Evolutionary conservation across 2,113 vertebrate species (phyloP), one percentile per base, ranked within the genome.

Genomic region (Boulengeromyrus knoepffleri): DNA sequence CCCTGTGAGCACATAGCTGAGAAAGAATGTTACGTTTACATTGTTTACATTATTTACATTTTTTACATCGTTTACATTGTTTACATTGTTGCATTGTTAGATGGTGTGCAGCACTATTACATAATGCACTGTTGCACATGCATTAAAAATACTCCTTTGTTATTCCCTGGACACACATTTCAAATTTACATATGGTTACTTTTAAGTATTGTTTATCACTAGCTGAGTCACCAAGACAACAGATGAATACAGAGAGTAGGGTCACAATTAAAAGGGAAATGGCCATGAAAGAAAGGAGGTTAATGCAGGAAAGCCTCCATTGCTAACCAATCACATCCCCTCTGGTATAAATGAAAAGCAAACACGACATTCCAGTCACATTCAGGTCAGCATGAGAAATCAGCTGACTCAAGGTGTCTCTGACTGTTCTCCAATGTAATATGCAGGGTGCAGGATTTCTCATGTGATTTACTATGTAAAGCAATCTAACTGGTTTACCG

Each of bases 401-500:
- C 2, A 7, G n/a, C 49, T 87, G 85, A 31, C 49, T 52, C 27
- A 87, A 24, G 27, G 15, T 42, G 1, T 47, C 39, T 19, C 36
- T 47, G 13, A 27, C 49, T 27, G 24, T 56, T 87, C 50, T 36
- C 7, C 27, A 53, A 56, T 87, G 10, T 36, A 53, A 19, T 36
- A 39, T 31, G 3, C 5, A 15, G n/a, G 31, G 15, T 39, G 50
- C 50, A 46, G 5, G 24, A 80, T 27, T 85, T 4, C 42, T 9
- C 9, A n/a, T 31, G 62, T 31, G 62, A 70, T 52, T 87, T 87
- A 52, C 50, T 87, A 4, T 53, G 31, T 87, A 13, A 87, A 93
- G 92, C 87, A 50, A 92, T 85, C 91, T 5, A 90, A 92, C 95
- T 90, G 93, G 93, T 95, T 92, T 62, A 90, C 85, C 27, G 31